A percentile compares a stretch with the other conserved stretches of the same genome.
Evolutionary conservation across 2,888 invertebrate genomes (phyloP).

Genomic region (Odontomyia ornata): DNA sequence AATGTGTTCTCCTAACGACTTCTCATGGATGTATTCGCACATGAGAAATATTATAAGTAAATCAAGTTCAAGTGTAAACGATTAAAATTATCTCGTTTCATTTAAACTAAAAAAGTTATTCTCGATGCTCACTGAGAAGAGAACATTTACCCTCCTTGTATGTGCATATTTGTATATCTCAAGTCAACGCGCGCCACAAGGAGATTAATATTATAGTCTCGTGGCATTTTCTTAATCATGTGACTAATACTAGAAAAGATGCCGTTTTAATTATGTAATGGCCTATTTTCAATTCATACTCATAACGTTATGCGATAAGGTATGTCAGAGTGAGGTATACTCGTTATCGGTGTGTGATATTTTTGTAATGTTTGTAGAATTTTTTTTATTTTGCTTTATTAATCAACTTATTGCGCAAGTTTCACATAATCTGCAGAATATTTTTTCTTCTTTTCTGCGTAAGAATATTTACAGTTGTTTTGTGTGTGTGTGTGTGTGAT

Average conservation of each 20-base stretch:
- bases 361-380: too few relatives aligned
- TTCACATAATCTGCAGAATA: too few relatives aligned
- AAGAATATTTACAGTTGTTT: too few relatives aligned
- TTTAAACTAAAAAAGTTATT: background rate
- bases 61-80: conserved; percentile 12
- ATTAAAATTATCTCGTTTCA: conserved; percentile 4
- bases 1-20: background rate
- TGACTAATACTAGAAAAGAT: conserved; percentile 25
- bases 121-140: background rate
- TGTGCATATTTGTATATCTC: background rate
- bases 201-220: conserved; percentile 4
- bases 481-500: too few relatives aligned
- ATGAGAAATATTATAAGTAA: background rate
- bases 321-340: background rate
- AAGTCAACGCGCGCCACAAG: background rate
- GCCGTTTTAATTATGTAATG: conserved; percentile 23
- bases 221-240: conserved; percentile 27
- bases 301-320: too few relatives aligned
- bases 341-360: too few relatives aligned
- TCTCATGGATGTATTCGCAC: background rate
- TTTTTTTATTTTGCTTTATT: too few relatives aligned
- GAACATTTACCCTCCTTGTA: background rate
- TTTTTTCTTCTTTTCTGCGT: too few relatives aligned
- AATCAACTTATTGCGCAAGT: too few relatives aligned
- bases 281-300: background rate